These are phyloP conservation scores for Oryzias javanicus DNA, from an alignment of 2,113 vertebrate species.

Conservation along the genomic window DNA sequence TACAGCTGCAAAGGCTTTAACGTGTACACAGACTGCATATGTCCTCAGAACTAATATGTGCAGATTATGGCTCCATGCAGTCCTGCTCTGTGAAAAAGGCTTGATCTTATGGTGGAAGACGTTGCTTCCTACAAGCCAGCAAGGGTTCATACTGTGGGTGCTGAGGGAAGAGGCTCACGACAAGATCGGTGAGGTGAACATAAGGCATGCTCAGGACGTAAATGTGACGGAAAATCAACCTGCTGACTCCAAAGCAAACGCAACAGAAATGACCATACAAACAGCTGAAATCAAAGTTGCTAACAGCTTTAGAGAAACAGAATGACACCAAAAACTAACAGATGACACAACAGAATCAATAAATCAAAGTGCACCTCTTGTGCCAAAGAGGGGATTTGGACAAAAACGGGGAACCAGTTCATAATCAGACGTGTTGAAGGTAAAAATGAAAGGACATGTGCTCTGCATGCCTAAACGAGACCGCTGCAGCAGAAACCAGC, in stretches of 20 bases:
- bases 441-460: conserved; percentile 72
- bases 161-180: conserved; percentile 80
- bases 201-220: conserved; percentile 89
- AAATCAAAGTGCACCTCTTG: conserved; percentile 74
- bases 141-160: conserved; percentile 70
- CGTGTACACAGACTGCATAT: no score
- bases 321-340: conserved; percentile 70
- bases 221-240: conserved; percentile 61
- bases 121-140: conserved; percentile 58
- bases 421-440: conserved; percentile 66
- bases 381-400: conserved; percentile 58
- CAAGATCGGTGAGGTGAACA: conserved; percentile 97
- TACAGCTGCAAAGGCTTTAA: not conserved
- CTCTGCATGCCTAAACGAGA: conserved; percentile 82
- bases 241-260: conserved; percentile 76
- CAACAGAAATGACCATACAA: conserved; percentile 77
- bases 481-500: conserved; percentile 82
- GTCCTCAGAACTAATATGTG: no score
- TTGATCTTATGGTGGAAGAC: conserved; percentile 48
- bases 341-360: conserved; percentile 70
- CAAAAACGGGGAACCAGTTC: conserved; percentile 75
- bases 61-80: not conserved
- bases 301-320: conserved; percentile 79
- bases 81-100: conserved; percentile 10
- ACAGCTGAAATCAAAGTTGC: conserved; percentile 84